Percentiles rank a stretch among this genome's conserved stretches.
These are phyloP conservation scores for Salticus scenicus DNA, from an alignment of 2,888 invertebrate species.

Conservation along the genomic window DNA sequence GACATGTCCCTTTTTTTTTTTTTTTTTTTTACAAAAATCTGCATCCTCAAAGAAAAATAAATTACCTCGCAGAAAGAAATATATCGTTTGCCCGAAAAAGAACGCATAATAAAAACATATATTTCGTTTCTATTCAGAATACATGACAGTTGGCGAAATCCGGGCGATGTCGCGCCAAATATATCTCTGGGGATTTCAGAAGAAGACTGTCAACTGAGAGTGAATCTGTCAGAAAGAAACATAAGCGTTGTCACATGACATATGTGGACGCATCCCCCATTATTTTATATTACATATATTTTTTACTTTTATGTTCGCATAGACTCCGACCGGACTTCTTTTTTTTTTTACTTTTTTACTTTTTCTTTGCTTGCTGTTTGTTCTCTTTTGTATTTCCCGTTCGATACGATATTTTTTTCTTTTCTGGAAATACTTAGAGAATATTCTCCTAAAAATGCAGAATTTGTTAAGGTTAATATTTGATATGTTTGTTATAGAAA, in stretches of 20 bases:
- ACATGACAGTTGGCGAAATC: not conserved
- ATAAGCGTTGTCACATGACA: conserved; percentile 64
- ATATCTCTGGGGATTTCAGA: not conserved
- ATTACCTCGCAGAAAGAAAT: too few relatives aligned
- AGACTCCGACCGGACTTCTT: conserved; percentile 6
- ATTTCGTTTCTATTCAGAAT: not conserved
- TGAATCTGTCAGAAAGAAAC: conserved; percentile 58
- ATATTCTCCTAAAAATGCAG: not conserved
- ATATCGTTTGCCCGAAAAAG: too few relatives aligned
- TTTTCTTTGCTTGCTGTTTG: not conserved
- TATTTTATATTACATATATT: not conserved
- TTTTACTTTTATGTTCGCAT: not conserved
- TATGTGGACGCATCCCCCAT: conserved; percentile 40
- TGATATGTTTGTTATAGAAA: too few relatives aligned
- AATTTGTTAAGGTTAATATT: not conserved
- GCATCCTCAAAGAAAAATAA: too few relatives aligned
- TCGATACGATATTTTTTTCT: not conserved
- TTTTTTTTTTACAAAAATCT: too few relatives aligned
- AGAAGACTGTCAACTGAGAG: conserved; percentile 53
- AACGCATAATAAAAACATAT: too few relatives aligned
- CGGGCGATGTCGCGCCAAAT: conserved; percentile 45
- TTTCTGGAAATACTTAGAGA: not conserved
- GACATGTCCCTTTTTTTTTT: too few relatives aligned
- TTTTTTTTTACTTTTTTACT: not conserved
- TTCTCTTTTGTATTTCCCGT: not conserved